Conservation (phyloP, 2,797 vertebrate species). For the Lacerta viridis region DNA sequence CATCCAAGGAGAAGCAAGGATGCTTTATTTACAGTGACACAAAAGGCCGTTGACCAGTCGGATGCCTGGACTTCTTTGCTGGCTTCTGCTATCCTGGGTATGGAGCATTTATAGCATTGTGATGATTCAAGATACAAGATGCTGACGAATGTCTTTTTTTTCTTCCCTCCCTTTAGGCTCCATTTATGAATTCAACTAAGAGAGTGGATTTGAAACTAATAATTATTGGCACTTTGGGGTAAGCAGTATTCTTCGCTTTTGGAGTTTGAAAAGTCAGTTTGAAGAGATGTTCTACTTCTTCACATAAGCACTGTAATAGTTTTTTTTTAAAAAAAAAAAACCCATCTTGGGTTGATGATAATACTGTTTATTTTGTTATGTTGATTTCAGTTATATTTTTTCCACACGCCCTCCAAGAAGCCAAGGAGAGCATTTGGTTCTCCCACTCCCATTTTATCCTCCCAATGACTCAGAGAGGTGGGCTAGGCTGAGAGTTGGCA, state of each 20-base stretch:
- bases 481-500: neutral
- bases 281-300: neutral
- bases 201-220: slow-evolving; percentile 86
- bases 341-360: neutral
- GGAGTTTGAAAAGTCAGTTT: neutral
- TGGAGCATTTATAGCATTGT: neutral
- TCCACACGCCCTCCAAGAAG: neutral
- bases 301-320: neutral
- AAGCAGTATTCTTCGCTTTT: slow-evolving; percentile 53
- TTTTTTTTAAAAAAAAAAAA: too few species aligned
- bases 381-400: neutral
- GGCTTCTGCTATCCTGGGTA: neutral
- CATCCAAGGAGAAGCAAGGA: neutral
- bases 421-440: neutral
- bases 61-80: neutral
- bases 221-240: slow-evolving; percentile 85
- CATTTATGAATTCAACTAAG: slow-evolving; percentile 79
- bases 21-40: neutral
- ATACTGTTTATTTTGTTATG: neutral
- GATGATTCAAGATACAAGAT: neutral
- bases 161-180: slow-evolving; percentile 8
- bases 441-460: neutral
- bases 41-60: neutral
- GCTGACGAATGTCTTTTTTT: neutral
- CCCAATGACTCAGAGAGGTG: neutral